phyloP scores from a whole-genome alignment of 2,888 invertebrate genomes.

The Kryphioiulus occultus region DNA sequence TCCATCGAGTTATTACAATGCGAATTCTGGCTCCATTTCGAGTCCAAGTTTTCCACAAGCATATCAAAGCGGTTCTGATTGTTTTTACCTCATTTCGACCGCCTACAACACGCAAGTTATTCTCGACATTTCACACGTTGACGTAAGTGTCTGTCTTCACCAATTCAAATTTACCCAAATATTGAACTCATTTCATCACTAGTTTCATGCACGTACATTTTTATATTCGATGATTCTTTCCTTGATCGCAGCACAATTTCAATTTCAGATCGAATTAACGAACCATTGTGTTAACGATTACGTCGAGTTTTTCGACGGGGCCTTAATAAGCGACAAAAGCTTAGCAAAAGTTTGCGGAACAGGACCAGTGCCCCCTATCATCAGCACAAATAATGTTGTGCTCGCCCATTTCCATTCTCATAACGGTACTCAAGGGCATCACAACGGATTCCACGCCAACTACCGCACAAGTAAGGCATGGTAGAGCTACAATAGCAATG shows the following conservation, averaged over 20 bases:
- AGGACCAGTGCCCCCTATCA: not conserved
- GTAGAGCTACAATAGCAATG: too few species aligned
- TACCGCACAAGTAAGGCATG: not conserved
- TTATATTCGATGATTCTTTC: too few species aligned
- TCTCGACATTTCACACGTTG: not conserved
- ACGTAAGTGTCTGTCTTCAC: not conserved
- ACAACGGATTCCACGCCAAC: not conserved
- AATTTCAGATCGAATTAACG: not conserved
- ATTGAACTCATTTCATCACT: too few species aligned
- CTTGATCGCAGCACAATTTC: too few species aligned
- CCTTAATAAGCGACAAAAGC: not conserved
- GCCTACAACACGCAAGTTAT: not conserved
- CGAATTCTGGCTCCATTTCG: not conserved
- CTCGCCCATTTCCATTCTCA: conserved; percentile 3
- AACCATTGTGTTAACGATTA: not conserved
- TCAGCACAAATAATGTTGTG: not conserved
- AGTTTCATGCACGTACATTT: too few species aligned
- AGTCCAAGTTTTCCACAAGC: not conserved
- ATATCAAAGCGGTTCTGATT: not conserved
- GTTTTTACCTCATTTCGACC: not conserved
- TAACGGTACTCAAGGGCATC: not conserved
- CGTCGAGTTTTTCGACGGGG: not conserved
- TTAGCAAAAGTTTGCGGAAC: not conserved
- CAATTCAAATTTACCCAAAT: too few species aligned
- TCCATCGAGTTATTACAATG: not conserved